Base-by-base conservation (phyloP, 2,888 invertebrate species). In the Sceliomorpha sp. region DNA sequence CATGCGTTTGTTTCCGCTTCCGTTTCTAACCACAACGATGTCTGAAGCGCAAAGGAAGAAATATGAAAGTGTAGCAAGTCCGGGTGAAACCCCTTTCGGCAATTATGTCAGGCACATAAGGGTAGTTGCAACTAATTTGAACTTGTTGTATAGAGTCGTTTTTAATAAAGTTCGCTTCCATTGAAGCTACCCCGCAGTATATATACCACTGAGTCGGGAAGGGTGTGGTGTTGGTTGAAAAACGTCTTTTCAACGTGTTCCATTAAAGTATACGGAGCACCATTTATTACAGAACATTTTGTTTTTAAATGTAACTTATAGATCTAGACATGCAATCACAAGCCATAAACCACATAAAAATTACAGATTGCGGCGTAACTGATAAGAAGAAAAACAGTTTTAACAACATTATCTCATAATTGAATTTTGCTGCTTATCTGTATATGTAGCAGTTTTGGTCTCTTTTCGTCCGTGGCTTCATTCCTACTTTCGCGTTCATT, bases 361-460 rank as follows among this genome's bases (percentile, higher is more conserved):
- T n/a, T n/a, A n/a, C n/a, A n/a, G 6, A 34, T 34, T 13, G 13
- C 34, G n/a, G n/a, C n/a, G n/a, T n/a, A n/a, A n/a, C n/a, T n/a
- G n/a, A n/a, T n/a, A n/a, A n/a, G n/a, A n/a, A n/a, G n/a, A n/a
- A n/a, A n/a, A n/a, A n/a, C n/a, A n/a, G n/a, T n/a, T n/a, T n/a
- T n/a, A n/a, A n/a, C n/a, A n/a, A n/a, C n/a, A n/a, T n/a, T n/a
- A n/a, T n/a, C n/a, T n/a, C n/a, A n/a, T n/a, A n/a, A n/a, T n/a
- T n/a, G n/a, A n/a, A n/a, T n/a, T n/a, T n/a, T n/a, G n/a, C n/a
- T n/a, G n/a, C 29, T 3, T n/a, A n/a, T 2, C n/a, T 64, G 24
- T 56, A 36, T 50, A 58, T 58, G 50, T 64, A 58, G 48, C 29
- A 59, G n/a, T n/a, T n/a, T n/a, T n/a, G n/a, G n/a, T n/a, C 37